phyloP scores from a whole-genome alignment of 2,113 vertebrate species.

The Nycticryphes semicollaris region DNA sequence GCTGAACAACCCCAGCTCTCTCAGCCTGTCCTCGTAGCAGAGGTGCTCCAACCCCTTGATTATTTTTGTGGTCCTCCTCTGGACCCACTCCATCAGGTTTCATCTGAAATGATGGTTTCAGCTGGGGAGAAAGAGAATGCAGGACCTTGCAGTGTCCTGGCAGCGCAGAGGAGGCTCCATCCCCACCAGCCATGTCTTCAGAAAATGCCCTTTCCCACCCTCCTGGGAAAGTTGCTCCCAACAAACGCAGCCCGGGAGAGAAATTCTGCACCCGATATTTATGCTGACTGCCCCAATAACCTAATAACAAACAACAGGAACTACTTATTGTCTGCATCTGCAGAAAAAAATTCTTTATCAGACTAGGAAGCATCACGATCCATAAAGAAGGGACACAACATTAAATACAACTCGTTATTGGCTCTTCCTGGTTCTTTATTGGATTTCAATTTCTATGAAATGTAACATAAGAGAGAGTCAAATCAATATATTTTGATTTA shows the following conservation, averaged over 20 bases:
- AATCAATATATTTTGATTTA: not conserved
- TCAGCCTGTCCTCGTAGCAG: too few relatives aligned
- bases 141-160: not conserved
- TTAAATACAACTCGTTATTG: not conserved
- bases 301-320: not conserved
- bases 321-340: not conserved
- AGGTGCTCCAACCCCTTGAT: too few relatives aligned
- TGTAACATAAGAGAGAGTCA: not conserved
- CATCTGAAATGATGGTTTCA: too few relatives aligned
- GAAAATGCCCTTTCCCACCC: not conserved
- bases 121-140: not conserved
- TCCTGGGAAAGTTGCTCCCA: not conserved
- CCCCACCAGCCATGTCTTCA: not conserved
- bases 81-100: too few relatives aligned
- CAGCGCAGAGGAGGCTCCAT: not conserved
- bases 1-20: too few relatives aligned
- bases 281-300: not conserved
- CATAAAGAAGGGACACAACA: not conserved
- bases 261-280: fast-evolving
- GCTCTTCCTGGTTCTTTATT: too few relatives aligned
- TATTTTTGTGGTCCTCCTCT: too few relatives aligned
- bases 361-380: not conserved
- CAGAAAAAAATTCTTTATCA: not conserved
- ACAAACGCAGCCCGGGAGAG: not conserved
- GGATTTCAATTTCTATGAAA: not conserved